Base-by-base conservation (phyloP, 2,888 invertebrate species). In the Dasypolia templi region DNA sequence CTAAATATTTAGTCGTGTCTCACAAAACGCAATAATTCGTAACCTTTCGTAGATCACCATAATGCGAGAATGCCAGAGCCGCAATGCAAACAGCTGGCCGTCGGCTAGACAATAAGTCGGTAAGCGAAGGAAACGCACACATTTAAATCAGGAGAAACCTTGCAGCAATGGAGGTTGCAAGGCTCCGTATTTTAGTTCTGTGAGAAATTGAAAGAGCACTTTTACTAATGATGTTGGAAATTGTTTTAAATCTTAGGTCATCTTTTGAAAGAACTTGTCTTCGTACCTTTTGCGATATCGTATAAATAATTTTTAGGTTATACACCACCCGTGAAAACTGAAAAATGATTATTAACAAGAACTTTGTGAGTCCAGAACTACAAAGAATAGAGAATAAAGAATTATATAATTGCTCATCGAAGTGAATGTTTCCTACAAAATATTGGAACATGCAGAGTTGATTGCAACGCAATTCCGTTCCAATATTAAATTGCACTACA, bases 61-160 rank as follows among this genome's bases (percentile, higher is more conserved):
- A 79, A 81, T 87, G 86, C 86, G 76, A 84, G 87, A 92, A 91
- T 88, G 91, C 91, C 91, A 92, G 92, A 93, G 89, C 89, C 88
- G 77, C 79, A 83, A 78, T 72, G 86, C 89, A 92, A 92, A 93
- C 89, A 92, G 86, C 90, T 89, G 89, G 86, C 86, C 88, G 87
- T 88, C 89, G 83, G 83, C 86, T 89, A 92, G 90, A 92, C 92
- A 92, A 91, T 91, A 85, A 86, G 87, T 87, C 84, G 80, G 83
- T 73, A 83, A 89, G 83, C 79, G 82, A 86, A 86, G 84, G 84
- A 85, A 89, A 87, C 84, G 86, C 86, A 90, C 88, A 88, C 86
- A 87, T 86, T 83, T 79, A 82, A 82, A 86, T 81, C 74, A 74
- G 39, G 19, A 70, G 22, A 39, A 63, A 58, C 61, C 65, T 59